These are phyloP conservation scores for Ectobius pallidus DNA, from an alignment of 2,888 invertebrate species.

Conservation along the genomic window DNA sequence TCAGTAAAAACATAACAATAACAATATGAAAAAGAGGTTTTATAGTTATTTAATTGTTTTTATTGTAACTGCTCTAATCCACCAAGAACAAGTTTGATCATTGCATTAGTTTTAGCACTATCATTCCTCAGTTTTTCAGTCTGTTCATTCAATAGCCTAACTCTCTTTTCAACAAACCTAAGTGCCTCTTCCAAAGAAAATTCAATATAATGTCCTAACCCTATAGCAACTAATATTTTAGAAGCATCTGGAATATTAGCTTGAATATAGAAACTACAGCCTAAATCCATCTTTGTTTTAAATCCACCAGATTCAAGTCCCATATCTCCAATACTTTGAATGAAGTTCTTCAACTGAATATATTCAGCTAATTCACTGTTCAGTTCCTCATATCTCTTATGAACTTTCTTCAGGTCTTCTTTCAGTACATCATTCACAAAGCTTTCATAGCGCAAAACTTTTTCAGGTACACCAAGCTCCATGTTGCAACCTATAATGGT, in stretches of 20 bases:
- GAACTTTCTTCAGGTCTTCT: constrained; percentile 68
- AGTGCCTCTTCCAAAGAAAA: constrained; percentile 74
- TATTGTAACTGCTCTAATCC: constrained; percentile 67
- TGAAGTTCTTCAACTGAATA: constrained; percentile 71
- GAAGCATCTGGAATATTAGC: constrained; percentile 72
- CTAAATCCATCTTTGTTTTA: constrained; percentile 78
- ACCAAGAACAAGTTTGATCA: constrained; percentile 78
- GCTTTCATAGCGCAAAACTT: constrained; percentile 65
- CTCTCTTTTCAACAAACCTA: constrained; percentile 71
- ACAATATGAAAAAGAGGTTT: too few species aligned
- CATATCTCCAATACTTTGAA: constrained; percentile 67
- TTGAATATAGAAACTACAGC: constrained; percentile 84
- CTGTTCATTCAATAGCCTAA: constrained; percentile 67
- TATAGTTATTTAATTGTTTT: too few species aligned
- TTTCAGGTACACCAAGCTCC: constrained; percentile 47
- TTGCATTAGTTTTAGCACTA: constrained; percentile 73
- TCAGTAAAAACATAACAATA: too few species aligned
- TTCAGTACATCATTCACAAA: constrained; percentile 81
- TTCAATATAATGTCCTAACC: constrained; percentile 77
- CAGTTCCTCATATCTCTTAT: constrained; percentile 64
- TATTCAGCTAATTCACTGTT: constrained; percentile 75
- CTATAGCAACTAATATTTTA: constrained; percentile 73
- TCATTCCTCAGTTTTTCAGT: constrained; percentile 67
- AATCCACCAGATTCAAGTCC: constrained; percentile 61
- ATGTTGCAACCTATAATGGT: constrained; percentile 1